Conservation (phyloP, 2,113 vertebrate species). For the Haemorhous mexicanus region DNA sequence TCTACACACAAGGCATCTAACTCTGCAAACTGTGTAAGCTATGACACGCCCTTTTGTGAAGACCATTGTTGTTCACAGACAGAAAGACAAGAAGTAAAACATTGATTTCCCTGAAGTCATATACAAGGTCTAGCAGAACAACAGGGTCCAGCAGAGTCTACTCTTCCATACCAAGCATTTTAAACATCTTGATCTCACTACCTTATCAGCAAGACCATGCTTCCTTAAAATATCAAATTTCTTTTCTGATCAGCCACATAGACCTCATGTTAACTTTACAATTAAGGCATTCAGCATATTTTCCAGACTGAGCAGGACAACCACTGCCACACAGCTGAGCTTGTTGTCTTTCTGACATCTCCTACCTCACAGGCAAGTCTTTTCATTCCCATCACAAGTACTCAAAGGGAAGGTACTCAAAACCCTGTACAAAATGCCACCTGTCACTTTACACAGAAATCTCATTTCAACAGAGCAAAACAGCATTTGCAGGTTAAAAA, state of each 20-base stretch:
- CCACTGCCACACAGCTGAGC: neutral
- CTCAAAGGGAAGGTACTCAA: neutral
- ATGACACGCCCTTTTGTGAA: neutral
- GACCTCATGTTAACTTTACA: neutral
- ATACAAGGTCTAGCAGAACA: neutral
- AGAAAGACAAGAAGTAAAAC: neutral
- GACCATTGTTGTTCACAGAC: neutral
- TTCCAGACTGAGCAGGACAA: neutral
- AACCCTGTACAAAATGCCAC: neutral
- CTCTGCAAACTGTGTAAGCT: neutral
- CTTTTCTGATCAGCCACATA: neutral
- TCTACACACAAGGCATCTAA: neutral
- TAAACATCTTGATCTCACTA: neutral
- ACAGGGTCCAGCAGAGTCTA: neutral
- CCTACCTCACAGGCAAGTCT: neutral
- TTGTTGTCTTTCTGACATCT: neutral
- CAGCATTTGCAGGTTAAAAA: neutral
- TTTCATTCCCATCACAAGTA: neutral
- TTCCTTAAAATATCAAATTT: neutral
- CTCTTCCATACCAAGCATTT: neutral
- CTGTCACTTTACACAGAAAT: neutral
- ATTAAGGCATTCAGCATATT: neutral
- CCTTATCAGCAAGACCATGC: neutral
- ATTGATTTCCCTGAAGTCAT: neutral
- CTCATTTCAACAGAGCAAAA: neutral